phyloP scores from a whole-genome alignment of 2,888 invertebrate species.

The Notocelia uddmanniana region DNA sequence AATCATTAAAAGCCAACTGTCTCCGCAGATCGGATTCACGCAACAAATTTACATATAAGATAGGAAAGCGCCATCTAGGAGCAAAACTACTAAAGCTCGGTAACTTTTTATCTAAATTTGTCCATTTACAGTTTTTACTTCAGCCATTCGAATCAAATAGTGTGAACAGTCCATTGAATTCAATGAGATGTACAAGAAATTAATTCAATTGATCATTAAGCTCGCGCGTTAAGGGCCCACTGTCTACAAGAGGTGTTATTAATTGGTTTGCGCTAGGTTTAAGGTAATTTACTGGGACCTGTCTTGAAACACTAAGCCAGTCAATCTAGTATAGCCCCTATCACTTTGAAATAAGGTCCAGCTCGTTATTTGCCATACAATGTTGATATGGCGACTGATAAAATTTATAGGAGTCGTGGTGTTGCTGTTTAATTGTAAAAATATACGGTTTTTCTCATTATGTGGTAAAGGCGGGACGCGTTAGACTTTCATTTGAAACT shows the following conservation, averaged over 20 bases:
- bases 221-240: slow-evolving; percentile 19
- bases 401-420: slow-evolving; percentile 23
- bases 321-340: slow-evolving; percentile 1
- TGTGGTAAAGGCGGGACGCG: slow-evolving; percentile 18
- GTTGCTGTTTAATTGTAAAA: slow-evolving; percentile 35
- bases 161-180: slow-evolving; percentile 49
- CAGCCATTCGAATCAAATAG: slow-evolving; percentile 46
- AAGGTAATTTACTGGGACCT: slow-evolving; percentile 37
- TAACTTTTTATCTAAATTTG: slow-evolving; percentile 43
- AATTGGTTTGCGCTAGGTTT: slow-evolving; percentile 36
- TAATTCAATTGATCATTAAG: slow-evolving; percentile 49
- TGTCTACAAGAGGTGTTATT: slow-evolving; percentile 38
- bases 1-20: neutral
- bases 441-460: slow-evolving; percentile 36
- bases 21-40: neutral
- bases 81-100: neutral
- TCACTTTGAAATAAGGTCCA: neutral
- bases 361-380: neutral
- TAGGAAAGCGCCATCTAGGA: slow-evolving; percentile 22
- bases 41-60: slow-evolving; percentile 14
- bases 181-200: slow-evolving; percentile 47
- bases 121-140: slow-evolving; percentile 29
- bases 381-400: neutral
- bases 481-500: slow-evolving; percentile 16
- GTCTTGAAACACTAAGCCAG: neutral